These are phyloP conservation scores for Nyctibius grandis DNA, from an alignment of 2,797 vertebrate genomes.

Conservation along the genomic window DNA sequence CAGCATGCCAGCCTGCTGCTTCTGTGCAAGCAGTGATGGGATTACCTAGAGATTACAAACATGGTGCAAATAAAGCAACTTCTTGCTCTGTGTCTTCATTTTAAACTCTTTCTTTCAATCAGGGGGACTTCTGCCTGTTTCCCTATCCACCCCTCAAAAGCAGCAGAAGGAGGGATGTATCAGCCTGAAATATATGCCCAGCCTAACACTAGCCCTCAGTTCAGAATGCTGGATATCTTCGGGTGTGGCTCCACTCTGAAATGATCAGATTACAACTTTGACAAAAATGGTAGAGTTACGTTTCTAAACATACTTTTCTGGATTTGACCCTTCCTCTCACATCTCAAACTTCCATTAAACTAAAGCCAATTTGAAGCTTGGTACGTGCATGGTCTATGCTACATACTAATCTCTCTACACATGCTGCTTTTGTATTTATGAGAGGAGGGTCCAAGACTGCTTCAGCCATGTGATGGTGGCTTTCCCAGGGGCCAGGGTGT, in stretches of 20 bases:
- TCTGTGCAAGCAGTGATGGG: neutral
- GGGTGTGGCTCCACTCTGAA: neutral
- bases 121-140: neutral
- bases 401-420: neutral
- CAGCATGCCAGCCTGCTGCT: neutral
- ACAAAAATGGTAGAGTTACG: neutral
- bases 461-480: neutral
- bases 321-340: neutral
- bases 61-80: neutral
- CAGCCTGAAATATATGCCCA: neutral
- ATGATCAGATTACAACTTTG: neutral
- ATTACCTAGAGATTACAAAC: neutral
- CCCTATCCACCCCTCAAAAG: neutral
- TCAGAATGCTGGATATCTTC: neutral
- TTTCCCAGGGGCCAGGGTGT: fast-evolving
- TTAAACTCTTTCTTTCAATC: neutral
- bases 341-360: neutral
- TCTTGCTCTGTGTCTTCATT: neutral
- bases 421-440: neutral
- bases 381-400: no score
- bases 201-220: neutral
- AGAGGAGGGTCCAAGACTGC: neutral
- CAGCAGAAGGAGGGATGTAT: neutral
- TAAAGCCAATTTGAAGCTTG: neutral
- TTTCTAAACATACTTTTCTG: neutral